A percentile compares a stretch with the other conserved stretches of the same genome.
These are phyloP conservation scores for Chrysolina americana DNA, from an alignment of 2,888 invertebrate species.

Conservation along the genomic window DNA sequence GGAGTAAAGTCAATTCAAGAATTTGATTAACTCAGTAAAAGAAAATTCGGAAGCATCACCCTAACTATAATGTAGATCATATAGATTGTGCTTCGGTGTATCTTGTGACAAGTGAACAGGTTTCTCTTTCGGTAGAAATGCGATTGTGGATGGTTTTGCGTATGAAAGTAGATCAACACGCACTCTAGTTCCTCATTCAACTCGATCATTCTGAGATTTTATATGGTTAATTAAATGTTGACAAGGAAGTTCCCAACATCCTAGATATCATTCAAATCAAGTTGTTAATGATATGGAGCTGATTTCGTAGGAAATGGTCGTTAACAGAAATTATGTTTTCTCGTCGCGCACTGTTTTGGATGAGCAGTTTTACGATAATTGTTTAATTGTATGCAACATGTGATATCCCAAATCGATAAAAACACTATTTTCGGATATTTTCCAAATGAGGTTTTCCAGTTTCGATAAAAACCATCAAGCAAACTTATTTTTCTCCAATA, in stretches of 20 bases:
- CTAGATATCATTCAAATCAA: conserved; percentile 29
- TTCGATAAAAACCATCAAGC: too few species aligned
- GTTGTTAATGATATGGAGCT: conserved; percentile 11
- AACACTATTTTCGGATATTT: too few species aligned
- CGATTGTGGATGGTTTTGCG: conserved; percentile 50
- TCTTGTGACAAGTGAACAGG: conserved; percentile 51
- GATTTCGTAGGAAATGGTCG: background rate
- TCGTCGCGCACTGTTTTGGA: background rate
- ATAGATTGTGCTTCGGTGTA: conserved; percentile 57
- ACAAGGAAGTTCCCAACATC: conserved; percentile 38
- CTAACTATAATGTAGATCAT: conserved; percentile 47
- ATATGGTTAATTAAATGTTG: conserved; percentile 49
- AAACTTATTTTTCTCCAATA: too few species aligned
- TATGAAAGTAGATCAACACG: conserved; percentile 60
- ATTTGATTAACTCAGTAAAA: conserved; percentile 18
- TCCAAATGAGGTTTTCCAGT: too few species aligned
- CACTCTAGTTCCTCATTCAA: conserved; percentile 49
- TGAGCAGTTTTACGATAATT: background rate
- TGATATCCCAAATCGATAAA: too few species aligned
- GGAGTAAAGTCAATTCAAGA: too few species aligned
- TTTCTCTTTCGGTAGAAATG: conserved; percentile 62
- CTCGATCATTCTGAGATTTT: conserved; percentile 44
- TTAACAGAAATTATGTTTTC: conserved; percentile 9
- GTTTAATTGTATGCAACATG: background rate
- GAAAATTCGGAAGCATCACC: conserved; percentile 27